Conservation (phyloP, 2,113 vertebrate genomes). For the Solea senegalensis region DNA sequence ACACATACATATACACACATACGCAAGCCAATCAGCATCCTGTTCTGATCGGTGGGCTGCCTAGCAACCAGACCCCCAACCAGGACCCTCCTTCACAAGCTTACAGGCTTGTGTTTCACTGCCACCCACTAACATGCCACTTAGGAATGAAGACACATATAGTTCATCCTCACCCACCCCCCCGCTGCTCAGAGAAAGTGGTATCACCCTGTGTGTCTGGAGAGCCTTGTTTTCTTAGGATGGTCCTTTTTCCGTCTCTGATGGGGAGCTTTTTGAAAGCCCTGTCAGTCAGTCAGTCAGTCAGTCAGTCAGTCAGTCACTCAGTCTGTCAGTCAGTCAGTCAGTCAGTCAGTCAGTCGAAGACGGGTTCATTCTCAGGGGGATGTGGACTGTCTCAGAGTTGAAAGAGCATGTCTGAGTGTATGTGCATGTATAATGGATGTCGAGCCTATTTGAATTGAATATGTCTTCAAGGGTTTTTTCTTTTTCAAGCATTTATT, state of each 20-base stretch:
- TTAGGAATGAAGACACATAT: slow-evolving; percentile 52
- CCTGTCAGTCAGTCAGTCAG: slow-evolving; percentile 37
- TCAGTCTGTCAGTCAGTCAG: slow-evolving; percentile 21
- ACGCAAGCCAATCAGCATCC: slow-evolving; percentile 49
- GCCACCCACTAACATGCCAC: slow-evolving; percentile 58
- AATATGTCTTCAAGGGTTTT: too few species aligned
- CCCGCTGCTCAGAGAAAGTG: slow-evolving; percentile 9
- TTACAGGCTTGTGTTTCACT: slow-evolving; percentile 63
- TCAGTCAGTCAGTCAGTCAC: too few species aligned
- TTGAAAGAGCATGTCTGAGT: slow-evolving; percentile 53
- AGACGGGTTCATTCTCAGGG: slow-evolving; percentile 29
- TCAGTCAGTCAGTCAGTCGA: background rate
- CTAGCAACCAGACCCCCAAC: slow-evolving; percentile 62
- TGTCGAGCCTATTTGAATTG: slow-evolving; percentile 6
- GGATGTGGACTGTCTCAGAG: slow-evolving; percentile 27
- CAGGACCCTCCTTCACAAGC: slow-evolving; percentile 39
- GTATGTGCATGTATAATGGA: slow-evolving; percentile 30
- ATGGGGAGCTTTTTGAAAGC: slow-evolving; percentile 22
- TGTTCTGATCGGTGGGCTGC: slow-evolving; percentile 46
- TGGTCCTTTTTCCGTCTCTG: background rate
- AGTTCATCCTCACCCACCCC: background rate
- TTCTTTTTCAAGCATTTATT: background rate
- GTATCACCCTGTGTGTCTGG: slow-evolving; percentile 22
- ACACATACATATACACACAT: background rate
- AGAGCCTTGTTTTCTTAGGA: slow-evolving; percentile 27